Base-by-base conservation (phyloP, 1,140 invertebrate species). In the Cryptotermes secundus region DNA sequence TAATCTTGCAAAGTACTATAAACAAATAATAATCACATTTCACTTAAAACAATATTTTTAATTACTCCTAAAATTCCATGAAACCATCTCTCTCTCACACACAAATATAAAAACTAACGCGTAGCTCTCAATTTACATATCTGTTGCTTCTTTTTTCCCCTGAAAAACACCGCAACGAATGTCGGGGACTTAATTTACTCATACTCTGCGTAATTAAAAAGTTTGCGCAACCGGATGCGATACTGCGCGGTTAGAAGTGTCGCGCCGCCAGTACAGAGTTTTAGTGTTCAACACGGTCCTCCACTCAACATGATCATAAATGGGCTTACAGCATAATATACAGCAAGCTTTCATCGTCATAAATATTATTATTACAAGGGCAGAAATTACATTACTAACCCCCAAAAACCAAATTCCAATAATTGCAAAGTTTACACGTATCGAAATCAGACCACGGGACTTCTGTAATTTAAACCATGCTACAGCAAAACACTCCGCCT, bases 141-240 rank as follows among this genome's bases (percentile, higher is more conserved):
- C 59, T 65, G 26, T 65, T n/a, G 45, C 45, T 2, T 49, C 12
- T 65, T 65, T 65, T 65, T 59, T 59, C 4, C 53, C 53, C 53
- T 9, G 53, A 59, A 59, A 59, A 59, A 59, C 19, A 65, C 59
- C 59, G 59, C 59, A 65, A 4, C 19, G 59, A 65, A 65, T 65
- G 59, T 65, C 24, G 59, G 59, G n/a, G 22, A 65, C 19, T 65
- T 65, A 65, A 65, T 65, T 65, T 65, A n/a, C 59, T 65, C 59
- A 65, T n/a, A 65, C 59, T 65, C 24, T 65, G n/a, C 59, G 59
- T 65, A 65, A 65, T 65, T 65, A 65, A 65, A 65, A 65, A 65
- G 59, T 26, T n/a, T n/a, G 59, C 22, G 26, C n/a, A 31, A 26
- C 6, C 59, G 22, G 59, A 65, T 65, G 1, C 59, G 59, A 65